A percentile compares a stretch with the other conserved stretches of the same genome.
Evolutionary conservation across 2,113 vertebrate genomes (phyloP).

Genomic region (Herpailurus yagouaroundi): DNA sequence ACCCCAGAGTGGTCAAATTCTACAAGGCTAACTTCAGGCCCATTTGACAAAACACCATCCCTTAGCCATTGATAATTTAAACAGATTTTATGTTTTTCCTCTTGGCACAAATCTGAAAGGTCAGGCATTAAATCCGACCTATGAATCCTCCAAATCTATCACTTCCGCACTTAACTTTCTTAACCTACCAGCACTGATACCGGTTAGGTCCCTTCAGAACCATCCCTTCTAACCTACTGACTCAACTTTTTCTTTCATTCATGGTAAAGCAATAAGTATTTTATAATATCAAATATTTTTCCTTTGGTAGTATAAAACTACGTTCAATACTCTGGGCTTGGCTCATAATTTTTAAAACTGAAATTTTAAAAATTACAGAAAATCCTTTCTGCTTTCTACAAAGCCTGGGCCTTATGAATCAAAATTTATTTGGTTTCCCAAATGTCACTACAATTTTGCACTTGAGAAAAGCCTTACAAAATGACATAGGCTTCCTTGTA

Average conservation of each 20-base stretch:
- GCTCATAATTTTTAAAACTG: not conserved
- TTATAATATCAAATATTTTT: not conserved
- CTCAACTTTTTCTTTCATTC: not conserved
- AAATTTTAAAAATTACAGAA: not conserved
- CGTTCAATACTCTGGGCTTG: not conserved
- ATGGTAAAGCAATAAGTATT: not conserved
- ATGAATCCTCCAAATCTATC: not conserved
- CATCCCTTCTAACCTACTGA: not conserved
- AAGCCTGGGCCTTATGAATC: not conserved
- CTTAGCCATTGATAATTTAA: not conserved
- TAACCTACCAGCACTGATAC: not conserved
- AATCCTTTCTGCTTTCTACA: not conserved
- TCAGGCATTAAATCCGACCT: not conserved
- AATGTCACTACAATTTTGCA: not conserved
- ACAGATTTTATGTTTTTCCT: not conserved
- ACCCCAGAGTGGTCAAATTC: not conserved
- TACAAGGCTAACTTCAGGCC: not conserved
- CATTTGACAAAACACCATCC: not conserved
- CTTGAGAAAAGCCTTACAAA: slow-evolving; percentile 35
- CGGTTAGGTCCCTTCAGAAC: not conserved
- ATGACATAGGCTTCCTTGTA: not conserved
- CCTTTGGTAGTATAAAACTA: not conserved
- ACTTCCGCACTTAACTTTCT: not conserved
- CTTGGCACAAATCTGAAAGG: not conserved
- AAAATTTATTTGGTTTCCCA: not conserved